These are phyloP conservation scores for Nasua narica DNA, from an alignment of 2,797 vertebrate genomes.

Conservation along the genomic window DNA sequence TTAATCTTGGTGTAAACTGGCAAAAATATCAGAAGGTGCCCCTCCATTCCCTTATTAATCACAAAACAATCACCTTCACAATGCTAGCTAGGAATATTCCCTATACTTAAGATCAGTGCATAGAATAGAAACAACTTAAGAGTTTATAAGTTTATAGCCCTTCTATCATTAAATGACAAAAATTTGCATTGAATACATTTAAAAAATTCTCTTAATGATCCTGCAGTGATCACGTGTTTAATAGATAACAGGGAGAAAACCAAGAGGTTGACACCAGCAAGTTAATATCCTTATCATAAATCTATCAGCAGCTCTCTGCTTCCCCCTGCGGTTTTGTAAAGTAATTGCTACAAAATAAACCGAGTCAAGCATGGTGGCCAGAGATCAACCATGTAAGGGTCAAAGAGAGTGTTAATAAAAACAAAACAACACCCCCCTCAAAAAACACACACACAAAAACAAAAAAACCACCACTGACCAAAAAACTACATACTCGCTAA, in stretches of 20 bases:
- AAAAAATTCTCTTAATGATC: neutral
- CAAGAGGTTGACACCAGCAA: neutral
- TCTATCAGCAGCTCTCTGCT: constrained; percentile 68
- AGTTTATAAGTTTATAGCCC: neutral
- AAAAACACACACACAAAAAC: too few relatives aligned
- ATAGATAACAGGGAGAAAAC: neutral
- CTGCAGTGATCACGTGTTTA: neutral
- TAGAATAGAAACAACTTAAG: neutral
- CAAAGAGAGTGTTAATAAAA: neutral
- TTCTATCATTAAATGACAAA: constrained; percentile 1
- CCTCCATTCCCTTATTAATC: neutral
- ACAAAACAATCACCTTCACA: neutral
- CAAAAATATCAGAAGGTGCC: neutral
- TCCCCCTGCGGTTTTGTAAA: constrained; percentile 77
- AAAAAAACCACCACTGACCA: neutral
- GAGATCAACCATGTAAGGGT: neutral
- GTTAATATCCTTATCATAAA: neutral
- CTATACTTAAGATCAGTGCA: neutral
- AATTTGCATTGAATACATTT: neutral
- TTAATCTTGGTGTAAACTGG: neutral
- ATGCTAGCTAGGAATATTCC: neutral
- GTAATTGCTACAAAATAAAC: constrained; percentile 52
- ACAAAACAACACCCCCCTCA: neutral
- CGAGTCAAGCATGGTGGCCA: neutral
- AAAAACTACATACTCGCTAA: neutral